Percentiles rank a stretch among this genome's conserved stretches.
Conservation (phyloP, 2,113 vertebrate species). For the Dromiciops gliroides region DNA sequence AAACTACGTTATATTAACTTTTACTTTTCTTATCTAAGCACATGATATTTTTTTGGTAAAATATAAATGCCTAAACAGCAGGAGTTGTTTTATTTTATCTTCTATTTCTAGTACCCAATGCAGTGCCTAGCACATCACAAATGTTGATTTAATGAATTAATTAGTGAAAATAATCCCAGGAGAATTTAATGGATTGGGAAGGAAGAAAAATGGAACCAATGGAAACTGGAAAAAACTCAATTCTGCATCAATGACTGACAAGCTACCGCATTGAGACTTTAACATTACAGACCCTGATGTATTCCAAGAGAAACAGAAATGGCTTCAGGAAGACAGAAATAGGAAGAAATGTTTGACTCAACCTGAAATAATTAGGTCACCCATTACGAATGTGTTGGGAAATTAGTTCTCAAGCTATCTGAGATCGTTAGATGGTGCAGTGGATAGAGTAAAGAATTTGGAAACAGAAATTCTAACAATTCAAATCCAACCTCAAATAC, state of each 20-base stretch:
- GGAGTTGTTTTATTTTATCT: not conserved
- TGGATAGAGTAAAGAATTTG: not conserved
- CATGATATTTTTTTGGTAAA: not conserved
- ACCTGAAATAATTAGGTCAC: not conserved
- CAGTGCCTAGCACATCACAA: not conserved
- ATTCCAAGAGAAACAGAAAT: not conserved
- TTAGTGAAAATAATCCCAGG: not conserved
- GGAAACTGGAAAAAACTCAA: not conserved
- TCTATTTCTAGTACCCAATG: not conserved
- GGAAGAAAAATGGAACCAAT: not conserved
- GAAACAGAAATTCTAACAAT: not conserved
- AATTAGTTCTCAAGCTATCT: not conserved
- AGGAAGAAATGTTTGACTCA: not conserved
- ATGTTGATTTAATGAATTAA: not conserved
- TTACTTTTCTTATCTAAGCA: not conserved
- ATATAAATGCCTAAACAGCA: not conserved
- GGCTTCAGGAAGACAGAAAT: not conserved
- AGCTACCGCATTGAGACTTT: not conserved
- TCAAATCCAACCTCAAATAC: not conserved
- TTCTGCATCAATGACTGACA: not conserved
- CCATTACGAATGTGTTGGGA: not conserved
- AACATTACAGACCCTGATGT: not conserved
- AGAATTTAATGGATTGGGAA: not conserved
- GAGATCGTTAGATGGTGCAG: not conserved
- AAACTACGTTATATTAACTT: not conserved